A percentile compares a stretch with the other conserved stretches of the same genome.
Conservation (phyloP, 1,140 invertebrate species). For the Ips nitidus region DNA sequence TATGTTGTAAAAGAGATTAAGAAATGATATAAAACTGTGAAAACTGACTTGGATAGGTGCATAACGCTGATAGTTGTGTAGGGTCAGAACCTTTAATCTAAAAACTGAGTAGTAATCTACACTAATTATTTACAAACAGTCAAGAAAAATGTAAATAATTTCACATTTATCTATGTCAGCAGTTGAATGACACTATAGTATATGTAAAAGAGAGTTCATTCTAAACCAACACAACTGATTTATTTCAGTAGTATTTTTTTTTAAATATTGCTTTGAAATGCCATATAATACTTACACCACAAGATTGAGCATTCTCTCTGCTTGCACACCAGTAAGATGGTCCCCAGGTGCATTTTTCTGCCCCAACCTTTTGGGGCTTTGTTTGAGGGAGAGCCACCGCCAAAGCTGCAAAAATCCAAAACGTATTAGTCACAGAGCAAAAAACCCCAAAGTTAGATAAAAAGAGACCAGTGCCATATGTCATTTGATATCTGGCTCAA, state of each 20-base stretch:
- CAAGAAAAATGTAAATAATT: neutral
- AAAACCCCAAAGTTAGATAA: no score
- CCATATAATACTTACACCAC: constrained; percentile 10
- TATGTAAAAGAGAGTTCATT: neutral
- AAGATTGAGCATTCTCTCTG: constrained; percentile 8
- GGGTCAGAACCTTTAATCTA: no score
- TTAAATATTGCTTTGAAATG: neutral
- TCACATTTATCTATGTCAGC: neutral
- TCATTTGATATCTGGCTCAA: no score
- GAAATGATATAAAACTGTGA: no score
- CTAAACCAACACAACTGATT: neutral
- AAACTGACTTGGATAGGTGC: no score
- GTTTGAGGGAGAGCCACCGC: constrained; percentile 1
- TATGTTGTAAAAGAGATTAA: no score
- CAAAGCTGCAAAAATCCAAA: constrained; percentile 12
- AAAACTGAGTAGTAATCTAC: no score
- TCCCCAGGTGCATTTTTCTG: constrained; percentile 20
- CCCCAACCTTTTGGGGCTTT: neutral
- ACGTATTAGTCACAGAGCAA: neutral
- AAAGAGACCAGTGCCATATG: no score
- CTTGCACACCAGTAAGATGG: constrained; percentile 14
- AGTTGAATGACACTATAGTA: neutral
- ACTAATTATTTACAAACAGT: neutral
- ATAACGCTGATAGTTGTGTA: no score
- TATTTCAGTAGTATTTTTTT: no score